These are phyloP conservation scores for Fregetta grallaria DNA, from an alignment of 2,113 vertebrate genomes.

Conservation along the genomic window DNA sequence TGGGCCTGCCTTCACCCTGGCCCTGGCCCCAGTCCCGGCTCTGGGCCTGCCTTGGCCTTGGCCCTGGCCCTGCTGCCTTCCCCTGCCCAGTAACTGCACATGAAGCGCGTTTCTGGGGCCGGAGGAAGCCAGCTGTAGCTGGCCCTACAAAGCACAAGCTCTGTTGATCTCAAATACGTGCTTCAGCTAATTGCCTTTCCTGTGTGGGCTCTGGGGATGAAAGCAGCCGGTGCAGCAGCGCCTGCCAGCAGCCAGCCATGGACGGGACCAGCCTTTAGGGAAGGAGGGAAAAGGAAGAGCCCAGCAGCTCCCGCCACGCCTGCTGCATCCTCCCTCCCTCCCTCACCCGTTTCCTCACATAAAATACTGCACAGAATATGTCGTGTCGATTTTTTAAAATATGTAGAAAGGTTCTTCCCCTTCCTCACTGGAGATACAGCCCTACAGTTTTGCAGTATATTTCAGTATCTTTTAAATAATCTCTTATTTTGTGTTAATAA, in stretches of 20 bases:
- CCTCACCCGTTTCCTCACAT: neutral
- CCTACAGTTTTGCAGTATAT: neutral
- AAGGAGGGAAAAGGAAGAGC: slow-evolving; percentile 8
- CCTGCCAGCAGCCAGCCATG: neutral
- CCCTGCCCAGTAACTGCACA: neutral
- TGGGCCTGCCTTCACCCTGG: too few species aligned
- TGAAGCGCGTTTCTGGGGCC: neutral
- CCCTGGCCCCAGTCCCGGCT: too few species aligned
- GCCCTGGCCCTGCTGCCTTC: neutral
- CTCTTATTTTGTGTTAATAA: neutral
- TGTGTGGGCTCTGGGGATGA: neutral
- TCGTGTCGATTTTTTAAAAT: neutral
- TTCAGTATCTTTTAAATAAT: neutral
- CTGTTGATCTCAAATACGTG: neutral
- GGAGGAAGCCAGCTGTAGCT: neutral
- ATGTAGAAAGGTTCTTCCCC: neutral
- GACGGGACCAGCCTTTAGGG: neutral
- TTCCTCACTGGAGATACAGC: neutral
- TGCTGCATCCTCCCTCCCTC: neutral
- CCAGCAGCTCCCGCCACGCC: neutral
- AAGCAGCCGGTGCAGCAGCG: neutral
- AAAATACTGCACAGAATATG: neutral
- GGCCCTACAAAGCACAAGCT: neutral
- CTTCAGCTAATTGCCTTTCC: neutral
- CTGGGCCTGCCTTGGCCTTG: neutral